Evolutionary conservation across 2,888 invertebrate species (phyloP).

Genomic region (Tuta absoluta): DNA sequence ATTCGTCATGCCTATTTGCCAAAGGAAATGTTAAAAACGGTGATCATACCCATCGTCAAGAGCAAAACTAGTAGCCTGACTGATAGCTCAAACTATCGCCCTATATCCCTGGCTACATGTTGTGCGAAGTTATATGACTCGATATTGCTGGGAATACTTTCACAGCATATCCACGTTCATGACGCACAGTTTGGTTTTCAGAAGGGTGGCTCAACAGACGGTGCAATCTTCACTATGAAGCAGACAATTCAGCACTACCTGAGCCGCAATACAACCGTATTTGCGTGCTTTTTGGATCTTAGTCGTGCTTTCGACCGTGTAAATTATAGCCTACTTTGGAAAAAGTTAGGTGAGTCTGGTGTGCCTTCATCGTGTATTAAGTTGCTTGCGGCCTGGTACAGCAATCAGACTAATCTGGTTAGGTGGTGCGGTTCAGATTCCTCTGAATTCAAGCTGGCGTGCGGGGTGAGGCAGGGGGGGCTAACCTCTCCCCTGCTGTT

Average conservation of each 20-base stretch:
- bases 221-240: background rate
- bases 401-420: too few relatives aligned
- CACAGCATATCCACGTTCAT: background rate
- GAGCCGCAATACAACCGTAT: too few relatives aligned
- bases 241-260: background rate
- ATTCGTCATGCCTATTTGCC: background rate
- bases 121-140: background rate
- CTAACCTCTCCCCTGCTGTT: background rate
- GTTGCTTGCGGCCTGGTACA: too few relatives aligned
- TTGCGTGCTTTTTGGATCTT: too few relatives aligned
- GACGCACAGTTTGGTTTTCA: background rate
- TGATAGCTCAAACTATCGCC: background rate
- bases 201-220: background rate
- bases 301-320: too few relatives aligned
- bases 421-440: too few relatives aligned
- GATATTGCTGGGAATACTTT: background rate
- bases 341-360: too few relatives aligned
- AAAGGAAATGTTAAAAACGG: background rate
- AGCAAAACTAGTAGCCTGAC: background rate
- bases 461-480: conserved; percentile 6
- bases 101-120: background rate
- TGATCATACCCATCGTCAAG: background rate
- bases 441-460: too few relatives aligned
- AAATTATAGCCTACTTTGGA: too few relatives aligned
- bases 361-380: too few relatives aligned